Evolutionary conservation across 2,888 invertebrate genomes (phyloP), one percentile per base, ranked within the genome.

Genomic region (Polydrusus tereticollis): DNA sequence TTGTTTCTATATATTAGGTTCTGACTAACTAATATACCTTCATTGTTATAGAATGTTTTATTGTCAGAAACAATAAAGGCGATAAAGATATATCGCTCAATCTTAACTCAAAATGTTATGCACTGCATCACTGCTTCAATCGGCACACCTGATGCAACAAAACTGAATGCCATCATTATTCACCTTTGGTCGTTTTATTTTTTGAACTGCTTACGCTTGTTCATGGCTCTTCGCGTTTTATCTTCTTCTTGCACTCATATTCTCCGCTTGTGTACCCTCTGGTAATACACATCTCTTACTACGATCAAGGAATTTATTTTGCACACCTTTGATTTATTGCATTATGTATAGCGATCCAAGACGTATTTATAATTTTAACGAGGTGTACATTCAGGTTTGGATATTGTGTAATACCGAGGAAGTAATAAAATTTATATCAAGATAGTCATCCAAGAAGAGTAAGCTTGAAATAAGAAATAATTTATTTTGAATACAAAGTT

Each of bases 201-300:
- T 43, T 43, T 16, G 7, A 14, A 14, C 18, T 2, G 2, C 43
- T 43, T n/a, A n/a, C n/a, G n/a, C n/a, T 67, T 20, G 33, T 45
- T 20, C 50, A 45, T 47, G 23, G 33, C 36, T 8, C 45, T 16
- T 14, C 6, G 66, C 10, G 20, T 41, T 66, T 26, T 63, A 10
- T 14, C 21, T 41, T 21, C 38, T 12, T 52, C 52, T 52, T 16
- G 18, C 23, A 67, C 43, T 60, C 60, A 52, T 68, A 52, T 68
- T 60, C 60, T 60, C 59, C 68, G 68, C 68, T 52, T 60, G 38
- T 60, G 60, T 52, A 62, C 60, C 68, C 55, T 55, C 68, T 43
- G 60, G 68, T 68, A n/a, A 68, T 62, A 68, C 60, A 59, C 60
- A 68, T 60, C 60, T 60, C 50, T 7, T 21, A 36, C 60, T 29